Conservation (phyloP, 2,113 vertebrate species). For the Orientallactaga bullata region DNA sequence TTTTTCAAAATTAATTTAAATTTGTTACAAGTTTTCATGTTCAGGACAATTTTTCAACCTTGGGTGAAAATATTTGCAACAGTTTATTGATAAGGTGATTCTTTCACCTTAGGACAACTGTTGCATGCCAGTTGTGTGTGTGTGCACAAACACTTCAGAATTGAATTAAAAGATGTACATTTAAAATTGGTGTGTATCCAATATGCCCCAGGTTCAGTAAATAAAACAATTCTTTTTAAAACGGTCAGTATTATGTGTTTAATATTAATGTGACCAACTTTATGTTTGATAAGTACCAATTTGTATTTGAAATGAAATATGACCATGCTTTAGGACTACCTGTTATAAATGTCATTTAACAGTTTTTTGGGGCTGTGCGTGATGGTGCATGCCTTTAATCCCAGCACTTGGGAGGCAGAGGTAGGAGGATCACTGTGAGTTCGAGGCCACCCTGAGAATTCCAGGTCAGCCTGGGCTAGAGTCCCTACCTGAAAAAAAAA, state of each 20-base stretch:
- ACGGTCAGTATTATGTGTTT: slow-evolving; percentile 60
- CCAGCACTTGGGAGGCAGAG: no score
- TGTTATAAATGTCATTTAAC: background rate
- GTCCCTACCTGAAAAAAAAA: no score
- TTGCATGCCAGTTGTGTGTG: slow-evolving; percentile 86
- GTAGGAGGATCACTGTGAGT: no score
- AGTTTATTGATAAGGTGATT: slow-evolving; percentile 84
- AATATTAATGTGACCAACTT: slow-evolving; percentile 10
- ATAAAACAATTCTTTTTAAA: slow-evolving; percentile 95
- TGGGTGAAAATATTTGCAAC: slow-evolving; percentile 86
- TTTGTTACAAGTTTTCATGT: slow-evolving; percentile 92
- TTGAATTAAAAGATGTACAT: slow-evolving; percentile 91
- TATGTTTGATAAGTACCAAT: slow-evolving; percentile 2
- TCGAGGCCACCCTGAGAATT: no score
- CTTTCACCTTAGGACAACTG: slow-evolving; percentile 82
- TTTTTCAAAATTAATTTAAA: slow-evolving; percentile 94
- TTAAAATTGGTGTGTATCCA: slow-evolving; percentile 91
- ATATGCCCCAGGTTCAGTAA: slow-evolving; percentile 94
- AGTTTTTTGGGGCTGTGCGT: background rate
- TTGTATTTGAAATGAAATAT: slow-evolving; percentile 45
- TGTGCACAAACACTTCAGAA: slow-evolving; percentile 83
- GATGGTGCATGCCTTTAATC: no score
- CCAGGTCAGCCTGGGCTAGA: no score
- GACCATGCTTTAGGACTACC: background rate
- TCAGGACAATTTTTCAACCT: slow-evolving; percentile 88